Evolutionary conservation across 2,888 invertebrate genomes (phyloP).

Genomic region (Hemaris fuciformis): DNA sequence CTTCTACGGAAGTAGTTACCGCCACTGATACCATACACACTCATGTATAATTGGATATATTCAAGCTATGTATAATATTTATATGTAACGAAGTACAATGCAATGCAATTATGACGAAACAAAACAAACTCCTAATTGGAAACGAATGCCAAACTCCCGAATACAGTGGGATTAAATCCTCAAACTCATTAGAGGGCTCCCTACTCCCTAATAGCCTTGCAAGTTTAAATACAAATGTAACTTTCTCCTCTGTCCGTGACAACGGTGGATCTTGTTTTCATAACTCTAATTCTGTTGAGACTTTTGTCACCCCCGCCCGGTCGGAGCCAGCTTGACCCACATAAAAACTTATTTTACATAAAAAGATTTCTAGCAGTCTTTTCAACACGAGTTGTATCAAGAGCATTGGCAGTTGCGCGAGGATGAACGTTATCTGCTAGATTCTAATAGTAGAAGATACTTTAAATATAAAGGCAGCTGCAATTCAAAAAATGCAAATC

Average conservation of each 20-base stretch:
- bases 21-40: too few species aligned
- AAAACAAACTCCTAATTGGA: too few species aligned
- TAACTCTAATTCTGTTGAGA: slow-evolving; percentile 39
- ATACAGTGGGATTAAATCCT: slow-evolving; percentile 11
- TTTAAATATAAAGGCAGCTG: too few species aligned
- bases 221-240: slow-evolving; percentile 36
- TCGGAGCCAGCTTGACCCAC: slow-evolving; percentile 47
- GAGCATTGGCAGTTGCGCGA: not conserved
- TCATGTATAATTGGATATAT: too few species aligned
- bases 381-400: not conserved
- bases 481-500: too few species aligned
- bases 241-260: slow-evolving; percentile 33
- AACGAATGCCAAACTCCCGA: not conserved
- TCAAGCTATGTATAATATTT: too few species aligned
- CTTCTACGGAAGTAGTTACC: too few species aligned
- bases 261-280: slow-evolving; percentile 33
- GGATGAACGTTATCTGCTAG: too few species aligned
- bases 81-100: too few species aligned
- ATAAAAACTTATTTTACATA: slow-evolving; percentile 39
- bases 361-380: slow-evolving; percentile 12
- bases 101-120: too few species aligned
- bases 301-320: slow-evolving; percentile 40
- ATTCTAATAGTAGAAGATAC: too few species aligned
- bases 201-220: slow-evolving; percentile 24
- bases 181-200: slow-evolving; percentile 13